Evolutionary conservation across 2,888 invertebrate genomes (phyloP).

Genomic region (Andrena bucephala): DNA sequence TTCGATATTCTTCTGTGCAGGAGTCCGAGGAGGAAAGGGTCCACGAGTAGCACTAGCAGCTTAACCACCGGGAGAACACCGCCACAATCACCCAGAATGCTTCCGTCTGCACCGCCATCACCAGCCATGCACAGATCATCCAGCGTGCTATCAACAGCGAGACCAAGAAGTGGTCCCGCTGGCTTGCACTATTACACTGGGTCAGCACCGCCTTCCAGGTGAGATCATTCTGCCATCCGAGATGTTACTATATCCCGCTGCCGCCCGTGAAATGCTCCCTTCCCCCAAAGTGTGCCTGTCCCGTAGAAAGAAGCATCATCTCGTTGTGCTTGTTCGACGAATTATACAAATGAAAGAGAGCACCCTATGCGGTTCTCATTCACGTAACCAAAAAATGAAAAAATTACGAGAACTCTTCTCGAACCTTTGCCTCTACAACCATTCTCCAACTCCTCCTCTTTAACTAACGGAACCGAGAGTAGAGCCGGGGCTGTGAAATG

Average conservation of each 20-base stretch:
- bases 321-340: not conserved
- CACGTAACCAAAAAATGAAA: not conserved
- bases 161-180: conserved; percentile 92
- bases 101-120: conserved; percentile 83
- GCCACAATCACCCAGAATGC: conserved; percentile 82
- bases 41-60: conserved; percentile 82
- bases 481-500: no score
- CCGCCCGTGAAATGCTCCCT: not conserved
- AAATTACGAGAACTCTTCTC: no score
- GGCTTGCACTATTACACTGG: conserved; percentile 92
- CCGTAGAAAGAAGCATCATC: no score
- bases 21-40: conserved; percentile 82
- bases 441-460: no score
- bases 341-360: not conserved
- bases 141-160: conserved; percentile 82
- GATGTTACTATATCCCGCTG: no score
- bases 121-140: conserved; percentile 85
- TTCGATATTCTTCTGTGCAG: conserved; percentile 65
- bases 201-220: conserved; percentile 91
- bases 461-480: no score
- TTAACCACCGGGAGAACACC: conserved; percentile 85
- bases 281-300: no score
- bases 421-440: not conserved
- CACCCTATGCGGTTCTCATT: not conserved
- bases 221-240: conserved; percentile 1